Evolutionary conservation across 2,888 invertebrate genomes (phyloP).

Genomic region (Alsophila aescularia): DNA sequence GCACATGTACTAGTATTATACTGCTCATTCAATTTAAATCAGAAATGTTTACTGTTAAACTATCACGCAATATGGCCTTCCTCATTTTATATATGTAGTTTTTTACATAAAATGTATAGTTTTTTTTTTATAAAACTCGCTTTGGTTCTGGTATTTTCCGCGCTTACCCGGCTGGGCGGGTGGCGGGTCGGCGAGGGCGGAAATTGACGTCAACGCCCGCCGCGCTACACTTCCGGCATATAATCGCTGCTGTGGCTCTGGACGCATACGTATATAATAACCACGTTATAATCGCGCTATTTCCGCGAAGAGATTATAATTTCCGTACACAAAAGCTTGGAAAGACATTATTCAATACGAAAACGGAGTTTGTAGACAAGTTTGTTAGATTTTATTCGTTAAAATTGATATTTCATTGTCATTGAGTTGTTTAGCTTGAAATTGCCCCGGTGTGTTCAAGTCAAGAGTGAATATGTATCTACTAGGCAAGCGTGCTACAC

Average conservation of each 20-base stretch:
- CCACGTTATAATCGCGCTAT: constrained; percentile 19
- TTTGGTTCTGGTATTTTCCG: constrained; percentile 30
- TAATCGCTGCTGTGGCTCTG: constrained; percentile 61
- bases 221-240: constrained; percentile 63
- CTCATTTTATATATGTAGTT: too few relatives aligned
- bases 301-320: constrained; percentile 23
- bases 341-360: constrained; percentile 44
- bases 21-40: too few relatives aligned
- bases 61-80: too few relatives aligned
- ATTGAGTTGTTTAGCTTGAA: too few relatives aligned
- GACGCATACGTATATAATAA: constrained; percentile 56
- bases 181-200: constrained; percentile 45
- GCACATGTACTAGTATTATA: too few relatives aligned
- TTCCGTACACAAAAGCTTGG: constrained; percentile 22
- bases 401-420: too few relatives aligned
- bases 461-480: too few relatives aligned
- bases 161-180: constrained; percentile 59
- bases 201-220: constrained; percentile 66
- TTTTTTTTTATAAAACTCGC: too few relatives aligned
- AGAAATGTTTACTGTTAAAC: too few relatives aligned
- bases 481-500: too few relatives aligned
- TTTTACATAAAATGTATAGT: too few relatives aligned
- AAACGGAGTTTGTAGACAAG: not conserved
- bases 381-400: not conserved
- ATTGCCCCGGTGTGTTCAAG: too few relatives aligned